Base-by-base conservation (phyloP, 1,140 invertebrate species). In the Pygmarrhopalites habei region DNA sequence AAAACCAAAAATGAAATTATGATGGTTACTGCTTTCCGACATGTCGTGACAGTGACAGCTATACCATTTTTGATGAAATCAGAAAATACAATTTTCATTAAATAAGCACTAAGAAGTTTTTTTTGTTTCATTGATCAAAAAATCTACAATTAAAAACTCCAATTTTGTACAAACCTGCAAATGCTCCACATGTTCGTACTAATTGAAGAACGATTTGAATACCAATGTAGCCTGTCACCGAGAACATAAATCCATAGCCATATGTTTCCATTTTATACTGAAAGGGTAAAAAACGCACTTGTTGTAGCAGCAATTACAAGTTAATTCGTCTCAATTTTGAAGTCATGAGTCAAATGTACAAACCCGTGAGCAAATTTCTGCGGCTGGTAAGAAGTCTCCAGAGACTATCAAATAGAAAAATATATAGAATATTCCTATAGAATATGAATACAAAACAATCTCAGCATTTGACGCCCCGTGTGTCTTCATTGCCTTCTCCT, bases 391-490 rank as follows among this genome's bases (percentile, higher is more conserved):
- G 35, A 96, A 78, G 72, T 90, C 83, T 3, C 90, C 90, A 52
- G 82, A 85, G 0, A 85, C 35, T 14, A 86, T 68, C 72, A 92
- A 84, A 5, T 88, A 85, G n/a, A 85, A 68, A 44, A 92, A 79
- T 46, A 96, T 82, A 74, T 95, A 95, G 0, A 88, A 35, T 74
- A 90, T 89, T 30, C 91, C 94, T 72, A 96, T 83, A 1, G 84
- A 83, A 78, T 96, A 95, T 0, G 93, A 95, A 74, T 93, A 96
- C 28, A 95, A 80, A 2, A 97, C 92, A 65, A 98, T 87, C 83
- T 96, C 92, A 64, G 86, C 86, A 79, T 93, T 95, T 1, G 83
- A 80, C 2, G 89, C 90, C 68, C 85, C 81, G 73, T 86, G 82
- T 63, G 84, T 82, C 72, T 90, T 90, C 85, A 97, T 92, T 0